Conservation (phyloP, 2,113 vertebrate genomes). For the Saguinus imperator region DNA sequence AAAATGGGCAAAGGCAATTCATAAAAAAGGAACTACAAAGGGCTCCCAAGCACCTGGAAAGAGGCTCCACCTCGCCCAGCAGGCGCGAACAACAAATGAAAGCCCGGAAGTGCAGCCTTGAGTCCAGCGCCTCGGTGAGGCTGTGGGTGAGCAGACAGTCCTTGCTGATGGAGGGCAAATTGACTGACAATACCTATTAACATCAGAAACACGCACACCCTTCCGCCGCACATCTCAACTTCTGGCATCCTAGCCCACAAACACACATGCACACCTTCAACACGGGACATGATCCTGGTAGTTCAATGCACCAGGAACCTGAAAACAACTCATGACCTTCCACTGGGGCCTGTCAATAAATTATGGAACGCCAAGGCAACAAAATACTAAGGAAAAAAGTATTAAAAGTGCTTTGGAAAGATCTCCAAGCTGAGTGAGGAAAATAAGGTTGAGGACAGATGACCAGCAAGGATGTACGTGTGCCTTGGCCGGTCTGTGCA, state of each 20-base stretch:
- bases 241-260: neutral
- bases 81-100: neutral
- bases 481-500: neutral
- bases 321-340: neutral
- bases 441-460: neutral
- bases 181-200: neutral
- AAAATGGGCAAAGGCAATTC: neutral
- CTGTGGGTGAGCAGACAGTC: accelerated
- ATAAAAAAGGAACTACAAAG: neutral
- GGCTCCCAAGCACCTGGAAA: neutral
- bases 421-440: neutral
- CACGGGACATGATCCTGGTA: neutral
- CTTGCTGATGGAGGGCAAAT: neutral
- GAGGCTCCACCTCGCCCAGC: neutral
- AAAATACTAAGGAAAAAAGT: neutral
- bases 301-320: neutral
- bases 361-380: neutral
- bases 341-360: neutral
- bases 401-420: neutral
- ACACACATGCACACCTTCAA: neutral
- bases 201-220: neutral
- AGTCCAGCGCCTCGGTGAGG: neutral
- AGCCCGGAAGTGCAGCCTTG: neutral
- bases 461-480: accelerated
- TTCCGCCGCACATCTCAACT: neutral